Evolutionary conservation across 2,797 vertebrate species (phyloP), one percentile per base, ranked within the genome.

Genomic region (Apodemus agrarius): DNA sequence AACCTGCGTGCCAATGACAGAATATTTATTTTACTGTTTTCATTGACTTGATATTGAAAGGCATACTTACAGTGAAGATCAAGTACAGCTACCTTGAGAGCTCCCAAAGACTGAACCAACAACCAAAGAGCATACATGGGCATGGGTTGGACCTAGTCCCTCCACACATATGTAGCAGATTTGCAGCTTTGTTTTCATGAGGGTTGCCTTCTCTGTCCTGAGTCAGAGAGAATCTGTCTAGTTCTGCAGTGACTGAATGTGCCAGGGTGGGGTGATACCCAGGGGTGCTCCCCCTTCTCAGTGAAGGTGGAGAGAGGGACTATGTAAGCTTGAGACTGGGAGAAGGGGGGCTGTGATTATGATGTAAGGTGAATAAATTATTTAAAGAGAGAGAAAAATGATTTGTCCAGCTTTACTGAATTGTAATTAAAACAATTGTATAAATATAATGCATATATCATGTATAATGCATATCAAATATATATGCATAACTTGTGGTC

Each of bases 31-130:
- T 34, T 54, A 46, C 52, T 43, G 92, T 79, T 81, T 59, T 85
- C 67, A 80, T 26, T 40, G 76, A 37, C 72, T 93, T 87, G 75
- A 40, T 87, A 90, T 93, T 76, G 75, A 82, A 65, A 89, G 31
- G 16, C 24, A 81, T 61, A 69, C 29, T 57, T 92, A 87, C 12
- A 88, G 40, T 67, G 87, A 89, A 46, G 46, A 72, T 72, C 37
- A 9, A 9, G 63, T 37, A 37, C 19, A 72, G 3, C 17, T 72
- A 17, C 69, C 17, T 72, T 72, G 69, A 34, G 69, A 34, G 6
- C 17, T 72, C 8, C 67, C 34, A 37, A 34, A 72, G n/a, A 21
- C n/a, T 37, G n/a, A 72, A 72, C n/a, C 69, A 72, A 72, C 17
- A 37, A 21, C 17, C 67, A n/a, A 69, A 69, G 16, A 19, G 67